A percentile compares a stretch with the other conserved stretches of the same genome.
Evolutionary conservation across 2,888 invertebrate genomes (phyloP).

Genomic region (Busseola fusca): DNA sequence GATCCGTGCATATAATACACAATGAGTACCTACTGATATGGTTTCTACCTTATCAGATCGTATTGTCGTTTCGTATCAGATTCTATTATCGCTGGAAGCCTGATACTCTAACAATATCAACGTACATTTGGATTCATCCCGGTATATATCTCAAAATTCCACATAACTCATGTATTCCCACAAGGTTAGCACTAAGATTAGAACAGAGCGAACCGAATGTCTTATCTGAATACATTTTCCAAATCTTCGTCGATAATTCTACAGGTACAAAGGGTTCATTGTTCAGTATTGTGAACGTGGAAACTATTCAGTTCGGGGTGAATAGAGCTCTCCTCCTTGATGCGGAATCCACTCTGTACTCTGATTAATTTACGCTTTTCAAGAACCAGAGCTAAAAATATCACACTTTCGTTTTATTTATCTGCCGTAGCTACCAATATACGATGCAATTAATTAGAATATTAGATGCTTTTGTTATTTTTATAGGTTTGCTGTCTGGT

Average conservation of each 20-base stretch:
- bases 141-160: background rate
- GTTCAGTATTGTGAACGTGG: slow-evolving; percentile 57
- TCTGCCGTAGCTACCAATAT: background rate
- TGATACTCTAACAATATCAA: background rate
- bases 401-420: slow-evolving; percentile 4
- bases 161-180: slow-evolving; percentile 15
- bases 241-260: slow-evolving; percentile 56
- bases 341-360: slow-evolving; percentile 43
- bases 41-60: slow-evolving; percentile 15
- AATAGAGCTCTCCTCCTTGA: slow-evolving; percentile 44
- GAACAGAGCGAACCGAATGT: slow-evolving; percentile 15
- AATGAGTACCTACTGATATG: slow-evolving; percentile 18
- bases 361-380: slow-evolving; percentile 55
- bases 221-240: slow-evolving; percentile 55
- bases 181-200: slow-evolving; percentile 27
- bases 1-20: slow-evolving; percentile 15
- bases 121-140: background rate
- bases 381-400: slow-evolving; percentile 13
- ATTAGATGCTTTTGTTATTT: background rate
- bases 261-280: slow-evolving; percentile 53
- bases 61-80: slow-evolving; percentile 31
- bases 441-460: slow-evolving; percentile 4
- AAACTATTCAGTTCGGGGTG: slow-evolving; percentile 59
- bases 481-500: background rate
- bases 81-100: background rate